These are phyloP conservation scores for Palythoa grandis DNA, from an alignment of 92 coral and sea anemone genomes.

Conservation along the genomic window DNA sequence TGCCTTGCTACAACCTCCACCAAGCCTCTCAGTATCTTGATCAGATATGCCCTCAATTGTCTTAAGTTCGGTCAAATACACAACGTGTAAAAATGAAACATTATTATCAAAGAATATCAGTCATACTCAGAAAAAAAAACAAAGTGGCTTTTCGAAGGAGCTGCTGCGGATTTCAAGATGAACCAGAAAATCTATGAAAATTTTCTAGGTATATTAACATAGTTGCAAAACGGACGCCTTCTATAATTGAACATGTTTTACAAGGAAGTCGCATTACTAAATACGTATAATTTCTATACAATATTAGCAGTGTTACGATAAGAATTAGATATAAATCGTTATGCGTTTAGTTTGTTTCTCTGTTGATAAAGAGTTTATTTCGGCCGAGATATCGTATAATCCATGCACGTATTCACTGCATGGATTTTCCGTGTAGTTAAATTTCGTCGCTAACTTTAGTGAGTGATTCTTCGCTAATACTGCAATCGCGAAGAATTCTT, in stretches of 20 bases:
- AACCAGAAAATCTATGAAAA: background rate
- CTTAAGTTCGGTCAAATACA: background rate
- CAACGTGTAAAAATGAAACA: conserved; percentile 21
- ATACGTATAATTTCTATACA: conserved; percentile 42
- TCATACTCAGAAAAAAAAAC: conserved; percentile 1
- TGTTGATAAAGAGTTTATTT: conserved; percentile 75
- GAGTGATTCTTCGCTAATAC: background rate
- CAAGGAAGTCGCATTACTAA: background rate
- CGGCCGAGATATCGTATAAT: conserved; percentile 83
- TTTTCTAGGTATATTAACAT: background rate
- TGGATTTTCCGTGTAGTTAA: conserved; percentile 70
- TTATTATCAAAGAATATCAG: background rate
- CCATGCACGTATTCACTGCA: conserved; percentile 47
- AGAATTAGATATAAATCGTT: conserved; percentile 72
- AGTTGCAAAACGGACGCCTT: conserved; percentile 3
- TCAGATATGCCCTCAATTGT: background rate
- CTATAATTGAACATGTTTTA: background rate
- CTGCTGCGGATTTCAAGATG: background rate
- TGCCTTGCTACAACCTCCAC: conserved; percentile 47
- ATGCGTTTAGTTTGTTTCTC: conserved; percentile 65
- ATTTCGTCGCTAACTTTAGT: conserved; percentile 69
- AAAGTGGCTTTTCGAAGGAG: background rate
- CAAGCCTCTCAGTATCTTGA: conserved; percentile 39
- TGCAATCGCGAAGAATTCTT: background rate
- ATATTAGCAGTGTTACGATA: conserved; percentile 62